Percentiles rank a stretch among this genome's conserved stretches.
Conservation (phyloP, 2,888 invertebrate genomes). For the Charanyca ferruginea region DNA sequence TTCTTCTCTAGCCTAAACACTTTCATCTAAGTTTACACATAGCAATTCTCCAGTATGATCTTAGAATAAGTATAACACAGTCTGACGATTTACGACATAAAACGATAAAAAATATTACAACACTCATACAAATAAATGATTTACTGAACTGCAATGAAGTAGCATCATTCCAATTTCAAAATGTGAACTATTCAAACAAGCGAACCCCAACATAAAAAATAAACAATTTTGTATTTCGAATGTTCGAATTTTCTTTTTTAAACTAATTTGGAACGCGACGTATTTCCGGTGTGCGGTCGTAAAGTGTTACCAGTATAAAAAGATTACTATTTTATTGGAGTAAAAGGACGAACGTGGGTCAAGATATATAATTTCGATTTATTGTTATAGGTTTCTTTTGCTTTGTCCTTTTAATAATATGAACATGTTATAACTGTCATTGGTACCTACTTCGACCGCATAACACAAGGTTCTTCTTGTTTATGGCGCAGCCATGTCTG, state of each 20-base stretch:
- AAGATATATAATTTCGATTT: constrained; percentile 41
- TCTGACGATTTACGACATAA: too few relatives aligned
- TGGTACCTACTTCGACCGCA: neutral
- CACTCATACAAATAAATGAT: neutral
- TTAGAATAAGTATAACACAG: too few relatives aligned
- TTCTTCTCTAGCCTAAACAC: too few relatives aligned
- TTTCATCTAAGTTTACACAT: too few relatives aligned
- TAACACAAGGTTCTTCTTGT: neutral
- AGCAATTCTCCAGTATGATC: too few relatives aligned
- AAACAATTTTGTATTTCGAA: constrained; percentile 34
- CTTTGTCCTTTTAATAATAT: constrained; percentile 36
- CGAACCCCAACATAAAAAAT: neutral
- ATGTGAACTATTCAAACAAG: neutral
- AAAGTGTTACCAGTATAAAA: constrained; percentile 49
- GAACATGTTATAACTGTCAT: constrained; percentile 21
- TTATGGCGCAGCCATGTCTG: neutral
- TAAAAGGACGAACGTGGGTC: constrained; percentile 12
- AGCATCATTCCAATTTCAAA: neutral
- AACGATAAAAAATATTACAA: too few relatives aligned
- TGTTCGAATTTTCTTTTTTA: constrained; percentile 26
- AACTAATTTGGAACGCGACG: constrained; percentile 66
- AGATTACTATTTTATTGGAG: constrained; percentile 44
- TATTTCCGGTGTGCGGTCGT: constrained; percentile 62
- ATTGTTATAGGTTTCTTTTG: constrained; percentile 42
- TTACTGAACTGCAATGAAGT: neutral